phyloP scores from a whole-genome alignment of 2,888 invertebrate species.

The Heliothis peltigera region DNA sequence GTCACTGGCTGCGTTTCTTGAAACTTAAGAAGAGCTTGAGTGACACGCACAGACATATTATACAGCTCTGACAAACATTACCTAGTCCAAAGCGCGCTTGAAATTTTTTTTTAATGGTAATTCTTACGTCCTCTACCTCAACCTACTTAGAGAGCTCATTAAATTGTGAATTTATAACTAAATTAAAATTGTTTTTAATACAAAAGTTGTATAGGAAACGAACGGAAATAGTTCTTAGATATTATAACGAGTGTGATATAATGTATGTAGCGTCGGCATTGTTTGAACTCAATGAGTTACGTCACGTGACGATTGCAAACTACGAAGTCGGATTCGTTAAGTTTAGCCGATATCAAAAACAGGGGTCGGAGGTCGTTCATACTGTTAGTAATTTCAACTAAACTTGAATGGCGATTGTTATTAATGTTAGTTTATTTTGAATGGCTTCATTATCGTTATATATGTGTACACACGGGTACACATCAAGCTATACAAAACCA shows the following conservation, averaged over 20 bases:
- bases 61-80: slow-evolving; percentile 17
- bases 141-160: slow-evolving; percentile 14
- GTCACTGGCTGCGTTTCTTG: slow-evolving; percentile 29
- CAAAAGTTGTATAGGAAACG: slow-evolving; percentile 44
- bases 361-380: slow-evolving; percentile 68
- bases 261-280: slow-evolving; percentile 59
- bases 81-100: slow-evolving; percentile 4
- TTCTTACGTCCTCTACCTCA: slow-evolving; percentile 1
- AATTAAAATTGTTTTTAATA: slow-evolving; percentile 45
- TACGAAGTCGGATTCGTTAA: slow-evolving; percentile 67
- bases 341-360: slow-evolving; percentile 63
- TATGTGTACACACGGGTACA: slow-evolving; percentile 45
- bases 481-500: no score
- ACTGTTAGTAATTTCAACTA: slow-evolving; percentile 65
- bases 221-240: slow-evolving; percentile 41
- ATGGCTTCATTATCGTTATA: slow-evolving; percentile 57
- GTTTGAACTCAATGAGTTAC: slow-evolving; percentile 65
- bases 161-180: slow-evolving; percentile 37
- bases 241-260: slow-evolving; percentile 31
- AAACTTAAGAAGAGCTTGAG: slow-evolving; percentile 45
- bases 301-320: slow-evolving; percentile 66
- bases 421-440: slow-evolving; percentile 59
- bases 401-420: slow-evolving; percentile 64
- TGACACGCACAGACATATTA: slow-evolving; percentile 31
- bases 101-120: slow-evolving; percentile 37